phyloP scores from a whole-genome alignment of 2,888 invertebrate species.

The Tinea semifulvella region DNA sequence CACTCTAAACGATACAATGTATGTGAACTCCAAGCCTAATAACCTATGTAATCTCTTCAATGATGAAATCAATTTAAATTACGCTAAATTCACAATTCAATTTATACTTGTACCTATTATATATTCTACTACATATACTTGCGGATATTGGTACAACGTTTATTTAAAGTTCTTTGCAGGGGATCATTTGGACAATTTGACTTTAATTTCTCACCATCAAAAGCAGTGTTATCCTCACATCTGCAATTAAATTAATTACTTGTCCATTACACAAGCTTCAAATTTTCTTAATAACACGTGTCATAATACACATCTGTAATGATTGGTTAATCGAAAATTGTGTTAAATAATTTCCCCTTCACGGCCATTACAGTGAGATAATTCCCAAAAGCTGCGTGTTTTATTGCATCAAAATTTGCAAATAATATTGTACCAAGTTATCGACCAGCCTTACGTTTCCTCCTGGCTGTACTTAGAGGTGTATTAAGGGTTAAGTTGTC shows the following conservation, averaged over 20 bases:
- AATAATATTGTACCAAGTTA: conserved; percentile 34
- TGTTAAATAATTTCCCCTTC: conserved; percentile 37
- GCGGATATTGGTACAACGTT: too few species aligned
- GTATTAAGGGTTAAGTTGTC: conserved; percentile 49
- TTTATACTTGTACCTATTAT: too few species aligned
- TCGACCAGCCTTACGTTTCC: conserved; percentile 23
- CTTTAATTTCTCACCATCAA: conserved; percentile 3
- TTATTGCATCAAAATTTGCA: conserved; percentile 36
- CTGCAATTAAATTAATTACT: conserved; percentile 9
- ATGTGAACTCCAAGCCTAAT: not conserved
- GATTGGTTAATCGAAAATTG: conserved; percentile 3
- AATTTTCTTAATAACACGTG: conserved; percentile 7
- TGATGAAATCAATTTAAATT: too few species aligned
- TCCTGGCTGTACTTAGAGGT: conserved; percentile 38
- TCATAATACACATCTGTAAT: conserved; percentile 1
- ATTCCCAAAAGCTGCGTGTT: not conserved
- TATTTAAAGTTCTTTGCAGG: too few species aligned
- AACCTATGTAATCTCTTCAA: too few species aligned
- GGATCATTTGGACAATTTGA: not conserved
- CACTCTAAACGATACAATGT: not conserved
- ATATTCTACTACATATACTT: too few species aligned
- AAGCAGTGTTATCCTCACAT: not conserved
- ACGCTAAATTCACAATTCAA: too few species aligned
- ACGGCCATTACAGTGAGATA: conserved; percentile 36
- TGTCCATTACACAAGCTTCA: not conserved